Evolutionary conservation across 2,797 vertebrate species (phyloP), one percentile per base, ranked within the genome.

Genomic region (Phylloscopus collybita): DNA sequence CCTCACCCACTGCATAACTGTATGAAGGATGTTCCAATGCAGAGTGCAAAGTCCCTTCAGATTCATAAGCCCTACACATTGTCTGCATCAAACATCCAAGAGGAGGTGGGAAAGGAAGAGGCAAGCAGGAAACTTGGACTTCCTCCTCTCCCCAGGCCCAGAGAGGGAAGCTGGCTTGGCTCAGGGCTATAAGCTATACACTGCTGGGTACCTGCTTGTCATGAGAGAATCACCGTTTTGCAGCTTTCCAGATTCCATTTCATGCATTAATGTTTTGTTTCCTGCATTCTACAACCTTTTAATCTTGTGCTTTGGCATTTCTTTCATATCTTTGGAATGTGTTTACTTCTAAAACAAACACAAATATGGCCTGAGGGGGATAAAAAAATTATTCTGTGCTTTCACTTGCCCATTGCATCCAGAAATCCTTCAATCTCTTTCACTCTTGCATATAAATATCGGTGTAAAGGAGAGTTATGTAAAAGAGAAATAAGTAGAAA

Each of bases 251-350:
- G 57, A 91, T 67, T 87, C 45, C 20, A 4, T 45, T 73, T 80
- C 4, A 85, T 64, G 34, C 93, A 36, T 69, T 92, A 64, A 27
- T 85, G 71, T 67, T 90, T 73, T 73, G 40, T 50, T 95, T 94
- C 74, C 69, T 61, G 38, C 67, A 67, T 86, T 84, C 59, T 61
- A 38, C 59, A 69, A 16, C 13, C 54, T 53, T 75, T 81, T 90
- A 85, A 89, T 92, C 69, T 82, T 22, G 26, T 40, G 49, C 60
- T 76, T 76, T 73, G 59, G 40, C 26, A 81, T 94, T 91, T 94
- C 34, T 92, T 93, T 88, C 54, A 89, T 94, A 82, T 70, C 42
- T 57, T 92, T 80, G 88, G 84, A 94, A 95, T 87, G 60, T 47
- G 4, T 79, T 86, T 92, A 16, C 69, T 85, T 76, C 69, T 90